A percentile compares a stretch with the other conserved stretches of the same genome.
phyloP scores from a whole-genome alignment of 2,888 invertebrate species.

The Cetonia aurata region DNA sequence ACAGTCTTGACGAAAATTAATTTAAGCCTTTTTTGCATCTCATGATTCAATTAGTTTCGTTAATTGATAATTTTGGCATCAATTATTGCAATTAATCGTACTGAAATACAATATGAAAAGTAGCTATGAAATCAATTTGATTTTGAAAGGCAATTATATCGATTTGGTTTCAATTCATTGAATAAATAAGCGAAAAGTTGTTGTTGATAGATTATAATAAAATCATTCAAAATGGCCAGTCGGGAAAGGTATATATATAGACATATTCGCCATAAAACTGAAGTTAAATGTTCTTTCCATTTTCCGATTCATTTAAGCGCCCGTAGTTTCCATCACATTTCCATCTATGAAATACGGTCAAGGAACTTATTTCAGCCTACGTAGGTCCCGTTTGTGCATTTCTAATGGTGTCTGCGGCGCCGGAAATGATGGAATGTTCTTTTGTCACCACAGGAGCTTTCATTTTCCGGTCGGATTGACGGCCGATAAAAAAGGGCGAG shows the following conservation, averaged over 20 bases:
- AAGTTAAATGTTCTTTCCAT: constrained; percentile 48
- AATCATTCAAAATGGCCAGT: constrained; percentile 30
- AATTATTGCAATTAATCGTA: too few relatives aligned
- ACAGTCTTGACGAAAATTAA: too few relatives aligned
- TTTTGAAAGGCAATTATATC: too few relatives aligned
- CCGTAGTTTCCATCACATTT: constrained; percentile 22
- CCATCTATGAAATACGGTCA: constrained; percentile 57
- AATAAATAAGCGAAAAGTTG: too few relatives aligned
- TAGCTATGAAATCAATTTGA: too few relatives aligned
- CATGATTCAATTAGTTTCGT: too few relatives aligned
- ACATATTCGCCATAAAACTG: constrained; percentile 25
- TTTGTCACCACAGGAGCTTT: constrained; percentile 68
- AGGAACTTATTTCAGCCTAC: constrained; percentile 50
- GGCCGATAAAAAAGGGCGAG: constrained; percentile 66
- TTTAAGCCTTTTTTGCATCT: too few relatives aligned
- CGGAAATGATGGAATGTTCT: constrained; percentile 69
- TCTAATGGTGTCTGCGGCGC: constrained; percentile 65
- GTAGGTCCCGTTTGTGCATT: constrained; percentile 64
- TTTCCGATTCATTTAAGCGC: constrained; percentile 56
- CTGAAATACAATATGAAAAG: too few relatives aligned
- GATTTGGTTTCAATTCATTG: too few relatives aligned
- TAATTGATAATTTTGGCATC: too few relatives aligned
- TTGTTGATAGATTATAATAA: not conserved
- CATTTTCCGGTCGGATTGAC: constrained; percentile 68
- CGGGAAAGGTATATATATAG: constrained; percentile 48